Evolutionary conservation across 2,113 vertebrate species (phyloP), one percentile per base, ranked within the genome.

Genomic region (Chascanopsetta lugubris): DNA sequence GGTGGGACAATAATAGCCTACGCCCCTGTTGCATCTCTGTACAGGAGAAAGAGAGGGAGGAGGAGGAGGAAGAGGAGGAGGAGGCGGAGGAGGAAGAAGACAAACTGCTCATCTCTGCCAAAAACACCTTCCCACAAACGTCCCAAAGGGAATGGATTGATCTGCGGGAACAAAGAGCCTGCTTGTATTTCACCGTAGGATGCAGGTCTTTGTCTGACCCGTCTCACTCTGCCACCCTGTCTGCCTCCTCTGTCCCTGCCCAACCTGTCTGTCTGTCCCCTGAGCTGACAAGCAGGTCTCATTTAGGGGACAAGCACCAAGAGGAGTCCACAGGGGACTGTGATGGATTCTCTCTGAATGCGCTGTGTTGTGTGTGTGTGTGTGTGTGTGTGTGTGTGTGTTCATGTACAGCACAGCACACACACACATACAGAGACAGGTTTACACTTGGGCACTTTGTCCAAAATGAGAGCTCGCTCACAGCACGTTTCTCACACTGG

Each of bases 131-230:
- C 77, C 87, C 82, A 85, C 71, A 82, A 61, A 22, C 71, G 45
- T 83, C 83, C 78, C 73, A 83, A 75, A 62, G 65, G 66, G 59
- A 53, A 53, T 36, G 42, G 72, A 87, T 71, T 90, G 72, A 80
- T 82, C 82, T 61, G n/a, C 55, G 65, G 59, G 71, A 77, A 87
- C 89, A 86, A 88, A 88, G 60, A 69, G 60, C 68, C 80, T 83
- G 85, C 81, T 87, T 90, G 87, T 90, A 87, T 91, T 90, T 88
- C 90, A 86, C 80, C 49, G 82, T 73, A 68, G 82, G 79, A 78
- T 43, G 69, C n/a, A n/a, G n/a, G 85, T 72, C 77, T 91, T 88
- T 90, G 83, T 88, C 79, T 63, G 57, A 76, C 65, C 61, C 30
- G 51, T n/a, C 73, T 25, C 71, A 89, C 79, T 79, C 73, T 81